phyloP scores from a whole-genome alignment of 2,888 invertebrate genomes.

The Drosophila rellima region DNA sequence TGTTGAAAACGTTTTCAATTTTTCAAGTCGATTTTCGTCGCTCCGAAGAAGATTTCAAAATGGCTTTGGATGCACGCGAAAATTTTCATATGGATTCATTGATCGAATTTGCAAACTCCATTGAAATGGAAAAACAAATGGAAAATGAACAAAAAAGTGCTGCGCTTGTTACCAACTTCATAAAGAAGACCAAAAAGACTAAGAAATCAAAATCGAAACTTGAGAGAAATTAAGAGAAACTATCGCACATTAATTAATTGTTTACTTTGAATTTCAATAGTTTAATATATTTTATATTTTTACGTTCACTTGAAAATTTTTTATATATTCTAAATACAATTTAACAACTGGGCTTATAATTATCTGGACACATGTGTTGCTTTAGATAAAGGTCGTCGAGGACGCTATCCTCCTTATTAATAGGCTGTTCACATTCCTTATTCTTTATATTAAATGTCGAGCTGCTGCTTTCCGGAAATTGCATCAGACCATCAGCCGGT shows the following conservation, averaged over 20 bases:
- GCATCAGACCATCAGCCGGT: conserved; percentile 32
- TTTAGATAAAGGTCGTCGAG: background rate
- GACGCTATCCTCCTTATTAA: background rate
- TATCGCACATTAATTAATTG: background rate
- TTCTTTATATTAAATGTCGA: background rate
- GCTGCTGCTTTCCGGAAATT: conserved; percentile 30
- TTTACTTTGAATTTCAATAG: conserved; percentile 3
- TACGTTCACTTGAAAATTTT: conserved; percentile 1
- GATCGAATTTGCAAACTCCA: conserved; percentile 29
- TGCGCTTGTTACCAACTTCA: conserved; percentile 22
- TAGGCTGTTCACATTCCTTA: conserved; percentile 13
- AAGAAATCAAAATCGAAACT: conserved; percentile 34
- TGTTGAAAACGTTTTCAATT: conserved; percentile 40
- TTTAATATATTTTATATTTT: conserved; percentile 17
- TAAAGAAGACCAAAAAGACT: conserved; percentile 37
- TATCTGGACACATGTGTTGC: conserved; percentile 41
- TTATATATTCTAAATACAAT: background rate
- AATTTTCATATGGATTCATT: conserved; percentile 33
- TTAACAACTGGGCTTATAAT: conserved; percentile 52
- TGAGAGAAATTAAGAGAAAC: conserved; percentile 1
- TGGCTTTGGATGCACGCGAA: conserved; percentile 26
- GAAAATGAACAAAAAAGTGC: conserved; percentile 38
- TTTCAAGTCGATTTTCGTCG: conserved; percentile 56
- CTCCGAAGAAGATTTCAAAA: conserved; percentile 49
- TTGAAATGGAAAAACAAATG: conserved; percentile 29